Conservation (phyloP, 2,888 invertebrate genomes). For the Drosophila conformis region DNA sequence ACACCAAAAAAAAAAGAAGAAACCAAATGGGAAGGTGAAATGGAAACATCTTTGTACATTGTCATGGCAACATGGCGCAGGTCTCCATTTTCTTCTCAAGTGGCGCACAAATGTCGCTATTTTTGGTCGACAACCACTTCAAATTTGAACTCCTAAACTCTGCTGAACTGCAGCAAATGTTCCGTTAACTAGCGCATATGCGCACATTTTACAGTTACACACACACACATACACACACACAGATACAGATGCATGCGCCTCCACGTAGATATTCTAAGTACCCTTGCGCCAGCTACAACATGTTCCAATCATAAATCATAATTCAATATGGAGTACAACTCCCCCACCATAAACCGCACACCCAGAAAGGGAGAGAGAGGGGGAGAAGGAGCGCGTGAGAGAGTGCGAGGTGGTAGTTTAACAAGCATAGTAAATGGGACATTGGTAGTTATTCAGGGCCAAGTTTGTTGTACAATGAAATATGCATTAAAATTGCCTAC, state of each 20-base stretch:
- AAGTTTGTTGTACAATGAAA: constrained; percentile 67
- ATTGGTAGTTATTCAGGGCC: constrained; percentile 36
- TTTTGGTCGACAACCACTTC: constrained; percentile 68
- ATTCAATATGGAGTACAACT: constrained; percentile 77
- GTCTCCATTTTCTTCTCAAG: constrained; percentile 56
- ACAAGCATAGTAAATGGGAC: constrained; percentile 57
- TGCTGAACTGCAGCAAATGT: constrained; percentile 57
- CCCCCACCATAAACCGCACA: constrained; percentile 30
- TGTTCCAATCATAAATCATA: constrained; percentile 78
- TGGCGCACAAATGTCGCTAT: constrained; percentile 73
- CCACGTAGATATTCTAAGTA: constrained; percentile 59
- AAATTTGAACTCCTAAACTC: constrained; percentile 37
- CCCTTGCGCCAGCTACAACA: constrained; percentile 70
- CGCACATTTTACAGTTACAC: constrained; percentile 63
- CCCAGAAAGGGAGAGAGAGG: not conserved
- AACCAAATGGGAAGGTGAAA: not conserved
- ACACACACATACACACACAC: constrained; percentile 23
- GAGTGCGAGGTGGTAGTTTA: constrained; percentile 6
- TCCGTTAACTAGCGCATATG: constrained; percentile 76
- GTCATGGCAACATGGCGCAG: constrained; percentile 58
- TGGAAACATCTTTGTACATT: constrained; percentile 51
- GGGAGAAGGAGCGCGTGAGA: not conserved
- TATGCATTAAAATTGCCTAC: constrained; percentile 75
- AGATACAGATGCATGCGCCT: constrained; percentile 13
- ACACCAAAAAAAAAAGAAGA: not conserved